These are phyloP conservation scores for Stylophora pistillata DNA, from an alignment of 64 coral and sea anemone genomes.

Conservation along the genomic window DNA sequence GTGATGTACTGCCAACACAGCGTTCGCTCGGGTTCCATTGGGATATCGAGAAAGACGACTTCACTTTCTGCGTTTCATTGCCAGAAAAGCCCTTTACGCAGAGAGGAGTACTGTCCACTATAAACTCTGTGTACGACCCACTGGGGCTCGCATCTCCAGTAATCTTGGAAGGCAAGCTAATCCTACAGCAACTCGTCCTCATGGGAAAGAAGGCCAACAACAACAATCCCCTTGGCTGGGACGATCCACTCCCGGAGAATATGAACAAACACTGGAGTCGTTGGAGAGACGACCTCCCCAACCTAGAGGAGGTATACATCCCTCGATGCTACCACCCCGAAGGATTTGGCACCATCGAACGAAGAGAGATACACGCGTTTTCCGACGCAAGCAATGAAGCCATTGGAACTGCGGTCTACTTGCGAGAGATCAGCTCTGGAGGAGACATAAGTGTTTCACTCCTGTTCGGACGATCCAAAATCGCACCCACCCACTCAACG, in stretches of 20 bases:
- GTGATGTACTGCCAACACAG: slow-evolving; percentile 7
- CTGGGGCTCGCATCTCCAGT: slow-evolving; percentile 45
- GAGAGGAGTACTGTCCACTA: slow-evolving; percentile 34
- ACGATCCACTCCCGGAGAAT: slow-evolving; percentile 11
- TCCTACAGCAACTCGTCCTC: background rate
- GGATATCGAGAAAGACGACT: slow-evolving; percentile 6
- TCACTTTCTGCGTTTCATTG: slow-evolving; percentile 23
- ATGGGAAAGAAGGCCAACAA: background rate
- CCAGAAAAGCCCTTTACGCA: slow-evolving; percentile 43
- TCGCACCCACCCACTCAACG: slow-evolving; percentile 12
- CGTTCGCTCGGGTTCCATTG: slow-evolving; percentile 34
- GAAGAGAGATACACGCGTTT: slow-evolving; percentile 31
- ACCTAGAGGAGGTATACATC: slow-evolving; percentile 15
- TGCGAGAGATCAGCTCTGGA: slow-evolving; percentile 12
- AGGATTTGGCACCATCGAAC: background rate
- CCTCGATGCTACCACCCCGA: slow-evolving; percentile 36
- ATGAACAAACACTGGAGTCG: background rate
- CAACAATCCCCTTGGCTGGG: background rate
- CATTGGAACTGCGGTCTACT: slow-evolving; percentile 24
- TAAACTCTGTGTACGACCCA: slow-evolving; percentile 57
- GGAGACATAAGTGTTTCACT: slow-evolving; percentile 4
- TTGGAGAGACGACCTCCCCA: slow-evolving; percentile 29
- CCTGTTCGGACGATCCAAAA: slow-evolving; percentile 32
- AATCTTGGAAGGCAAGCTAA: background rate
- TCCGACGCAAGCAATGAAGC: slow-evolving; percentile 54